phyloP scores from a whole-genome alignment of 2,888 invertebrate genomes.

The Apamea anceps region DNA sequence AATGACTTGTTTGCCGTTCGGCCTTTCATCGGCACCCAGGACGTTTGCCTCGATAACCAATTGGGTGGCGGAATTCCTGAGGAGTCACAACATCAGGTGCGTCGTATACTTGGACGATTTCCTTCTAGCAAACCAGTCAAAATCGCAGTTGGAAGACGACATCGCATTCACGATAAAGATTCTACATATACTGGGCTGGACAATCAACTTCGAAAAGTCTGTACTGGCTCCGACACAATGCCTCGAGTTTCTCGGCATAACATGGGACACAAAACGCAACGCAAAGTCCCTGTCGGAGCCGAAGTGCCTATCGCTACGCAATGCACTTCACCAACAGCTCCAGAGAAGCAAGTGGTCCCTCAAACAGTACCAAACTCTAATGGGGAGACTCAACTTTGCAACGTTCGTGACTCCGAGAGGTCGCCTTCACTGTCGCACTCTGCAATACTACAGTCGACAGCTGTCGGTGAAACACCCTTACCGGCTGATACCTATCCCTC shows the following conservation, averaged over 20 bases:
- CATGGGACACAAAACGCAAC: no score
- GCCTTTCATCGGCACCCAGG: neutral
- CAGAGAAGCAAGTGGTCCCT: neutral
- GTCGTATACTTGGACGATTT: neutral
- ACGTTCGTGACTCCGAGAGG: neutral
- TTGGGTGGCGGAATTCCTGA: neutral
- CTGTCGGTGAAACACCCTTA: neutral
- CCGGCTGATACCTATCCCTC: neutral
- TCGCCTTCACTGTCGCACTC: neutral
- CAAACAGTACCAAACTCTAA: conserved; percentile 1
- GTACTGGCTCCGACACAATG: no score
- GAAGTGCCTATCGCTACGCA: neutral
- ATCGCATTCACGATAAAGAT: neutral
- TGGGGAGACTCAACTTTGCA: neutral
- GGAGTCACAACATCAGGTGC: neutral
- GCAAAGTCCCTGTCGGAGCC: no score
- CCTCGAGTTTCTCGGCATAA: no score
- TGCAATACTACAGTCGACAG: neutral
- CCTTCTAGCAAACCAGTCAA: neutral
- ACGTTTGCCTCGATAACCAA: neutral
- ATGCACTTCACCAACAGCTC: neutral
- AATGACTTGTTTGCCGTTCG: neutral
- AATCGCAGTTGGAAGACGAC: neutral
- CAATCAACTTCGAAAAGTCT: neutral
- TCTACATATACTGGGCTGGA: neutral